Conservation (phyloP, 2,113 vertebrate genomes). For the Neolamprologus modestus region DNA sequence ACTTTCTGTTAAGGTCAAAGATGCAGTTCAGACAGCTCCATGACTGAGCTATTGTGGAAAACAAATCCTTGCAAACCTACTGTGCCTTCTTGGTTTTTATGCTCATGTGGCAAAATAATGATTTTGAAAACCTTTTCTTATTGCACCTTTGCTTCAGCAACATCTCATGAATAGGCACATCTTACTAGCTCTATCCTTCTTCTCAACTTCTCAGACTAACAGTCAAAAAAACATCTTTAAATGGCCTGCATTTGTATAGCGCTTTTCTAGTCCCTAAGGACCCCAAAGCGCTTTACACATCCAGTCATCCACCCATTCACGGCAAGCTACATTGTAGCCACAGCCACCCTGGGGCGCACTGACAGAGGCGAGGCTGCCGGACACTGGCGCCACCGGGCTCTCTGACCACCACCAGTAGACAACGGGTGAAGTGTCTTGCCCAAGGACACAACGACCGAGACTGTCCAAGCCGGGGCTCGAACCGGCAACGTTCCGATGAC, state of each 20-base stretch:
- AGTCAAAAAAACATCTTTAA: neutral
- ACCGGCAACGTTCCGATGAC: accelerated
- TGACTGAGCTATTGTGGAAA: neutral
- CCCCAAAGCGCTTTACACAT: too few relatives aligned
- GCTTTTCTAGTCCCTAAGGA: too few relatives aligned
- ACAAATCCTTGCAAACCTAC: neutral
- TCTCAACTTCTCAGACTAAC: neutral
- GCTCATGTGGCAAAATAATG: neutral
- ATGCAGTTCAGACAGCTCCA: neutral
- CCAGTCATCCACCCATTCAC: too few relatives aligned
- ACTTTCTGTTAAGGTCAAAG: neutral
- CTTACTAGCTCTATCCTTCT: neutral
- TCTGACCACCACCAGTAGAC: accelerated
- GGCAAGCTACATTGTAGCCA: too few relatives aligned
- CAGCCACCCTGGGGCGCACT: too few relatives aligned
- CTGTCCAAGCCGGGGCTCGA: too few relatives aligned
- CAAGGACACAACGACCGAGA: accelerated
- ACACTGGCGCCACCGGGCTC: too few relatives aligned
- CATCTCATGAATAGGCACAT: neutral
- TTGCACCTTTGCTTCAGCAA: neutral
- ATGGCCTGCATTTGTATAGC: too few relatives aligned
- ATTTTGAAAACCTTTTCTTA: neutral
- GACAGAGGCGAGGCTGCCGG: too few relatives aligned
- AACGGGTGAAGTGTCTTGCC: accelerated
- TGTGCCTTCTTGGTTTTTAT: neutral